Conservation (phyloP, 2,797 vertebrate species). For the Pristis pectinata region DNA sequence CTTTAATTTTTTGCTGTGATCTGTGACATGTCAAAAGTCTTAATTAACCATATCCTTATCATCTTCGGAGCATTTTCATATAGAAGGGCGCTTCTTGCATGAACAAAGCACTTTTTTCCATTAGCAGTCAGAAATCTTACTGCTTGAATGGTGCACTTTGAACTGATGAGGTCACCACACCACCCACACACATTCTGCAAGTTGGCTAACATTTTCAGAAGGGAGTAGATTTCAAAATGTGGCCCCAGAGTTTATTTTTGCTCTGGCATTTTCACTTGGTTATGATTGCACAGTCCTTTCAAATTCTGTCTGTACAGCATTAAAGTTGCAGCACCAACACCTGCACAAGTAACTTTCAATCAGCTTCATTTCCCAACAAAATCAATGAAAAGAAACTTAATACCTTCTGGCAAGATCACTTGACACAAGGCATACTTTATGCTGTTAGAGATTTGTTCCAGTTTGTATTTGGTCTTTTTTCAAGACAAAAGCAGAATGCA, state of each 20-base stretch:
- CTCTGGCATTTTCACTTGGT: not conserved
- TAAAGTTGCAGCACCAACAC: not conserved
- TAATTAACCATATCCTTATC: not conserved
- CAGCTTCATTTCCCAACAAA: slow-evolving; percentile 4
- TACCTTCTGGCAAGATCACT: slow-evolving; percentile 1
- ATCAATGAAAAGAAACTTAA: slow-evolving; percentile 22
- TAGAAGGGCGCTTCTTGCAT: not conserved
- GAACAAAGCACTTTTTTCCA: slow-evolving; percentile 7
- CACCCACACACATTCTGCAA: not conserved
- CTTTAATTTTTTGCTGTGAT: not conserved
- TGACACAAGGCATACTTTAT: not conserved
- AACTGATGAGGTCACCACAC: not conserved
- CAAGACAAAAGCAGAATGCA: not conserved
- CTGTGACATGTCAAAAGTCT: not conserved
- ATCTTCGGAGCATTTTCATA: not conserved
- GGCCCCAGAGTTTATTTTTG: not conserved
- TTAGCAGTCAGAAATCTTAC: not conserved
- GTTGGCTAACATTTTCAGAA: not conserved
- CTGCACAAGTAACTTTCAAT: slow-evolving; percentile 30
- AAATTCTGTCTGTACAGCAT: not conserved
- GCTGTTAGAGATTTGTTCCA: slow-evolving; percentile 3
- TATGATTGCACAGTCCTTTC: not conserved
- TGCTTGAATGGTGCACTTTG: not conserved
- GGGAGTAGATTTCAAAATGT: not conserved
- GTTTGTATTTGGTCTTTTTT: not conserved